These are phyloP conservation scores for Trissolcus japonicus DNA, from an alignment of 2,888 invertebrate genomes.

Conservation along the genomic window DNA sequence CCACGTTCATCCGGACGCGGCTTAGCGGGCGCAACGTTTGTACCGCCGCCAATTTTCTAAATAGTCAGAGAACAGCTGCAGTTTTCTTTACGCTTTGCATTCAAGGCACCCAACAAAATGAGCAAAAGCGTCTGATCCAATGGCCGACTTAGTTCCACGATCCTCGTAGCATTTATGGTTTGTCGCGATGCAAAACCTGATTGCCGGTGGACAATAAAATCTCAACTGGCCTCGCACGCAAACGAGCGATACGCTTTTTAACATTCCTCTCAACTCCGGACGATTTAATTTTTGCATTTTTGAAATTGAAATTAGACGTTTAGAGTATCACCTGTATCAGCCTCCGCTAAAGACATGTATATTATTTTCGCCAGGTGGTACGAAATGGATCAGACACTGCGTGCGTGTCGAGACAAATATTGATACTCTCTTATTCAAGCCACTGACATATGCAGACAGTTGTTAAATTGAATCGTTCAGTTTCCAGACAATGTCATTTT, in stretches of 20 bases:
- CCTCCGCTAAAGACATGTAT: background rate
- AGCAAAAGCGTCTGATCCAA: constrained; percentile 34
- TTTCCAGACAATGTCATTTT: constrained; percentile 42
- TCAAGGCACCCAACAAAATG: constrained; percentile 29
- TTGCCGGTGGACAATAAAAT: constrained; percentile 33
- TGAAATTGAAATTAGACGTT: constrained; percentile 43
- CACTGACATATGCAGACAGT: too few species aligned
- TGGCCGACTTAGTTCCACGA: constrained; percentile 18
- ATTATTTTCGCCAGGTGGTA: constrained; percentile 19
- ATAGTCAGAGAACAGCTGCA: constrained; percentile 65
- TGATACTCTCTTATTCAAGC: too few species aligned
- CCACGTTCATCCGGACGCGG: constrained; percentile 60
- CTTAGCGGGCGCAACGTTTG: constrained; percentile 16
- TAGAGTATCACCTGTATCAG: background rate
- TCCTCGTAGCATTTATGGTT: constrained; percentile 19
- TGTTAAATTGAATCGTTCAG: constrained; percentile 37
- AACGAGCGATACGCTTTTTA: constrained; percentile 46
- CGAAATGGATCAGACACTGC: background rate
- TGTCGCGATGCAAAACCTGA: constrained; percentile 39
- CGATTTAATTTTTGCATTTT: constrained; percentile 49
- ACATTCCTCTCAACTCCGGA: constrained; percentile 34
- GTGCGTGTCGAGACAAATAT: too few species aligned
- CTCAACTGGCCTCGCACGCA: constrained; percentile 44
- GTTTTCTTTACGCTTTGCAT: constrained; percentile 33
- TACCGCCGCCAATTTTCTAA: constrained; percentile 66